Conservation (phyloP, 2,113 vertebrate genomes). For the Thamnophis sirtalis region DNA sequence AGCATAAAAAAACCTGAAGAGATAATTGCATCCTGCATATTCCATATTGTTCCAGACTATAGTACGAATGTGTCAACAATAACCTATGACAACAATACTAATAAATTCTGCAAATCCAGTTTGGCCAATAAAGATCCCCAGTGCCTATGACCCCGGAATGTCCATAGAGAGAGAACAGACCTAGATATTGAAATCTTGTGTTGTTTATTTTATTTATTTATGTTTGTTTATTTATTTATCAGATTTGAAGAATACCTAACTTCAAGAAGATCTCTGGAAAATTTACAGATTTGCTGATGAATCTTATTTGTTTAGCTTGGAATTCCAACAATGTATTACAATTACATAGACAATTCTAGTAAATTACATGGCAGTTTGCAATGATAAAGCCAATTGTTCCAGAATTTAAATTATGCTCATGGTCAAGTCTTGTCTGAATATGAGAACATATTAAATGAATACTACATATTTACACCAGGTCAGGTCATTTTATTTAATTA, state of each 20-base stretch:
- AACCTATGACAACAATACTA: neutral
- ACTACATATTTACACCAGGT: neutral
- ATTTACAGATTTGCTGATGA: neutral
- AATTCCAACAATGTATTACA: neutral
- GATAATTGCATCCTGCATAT: neutral
- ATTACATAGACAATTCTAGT: neutral
- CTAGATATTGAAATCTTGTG: neutral
- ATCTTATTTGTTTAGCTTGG: neutral
- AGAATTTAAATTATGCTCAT: neutral
- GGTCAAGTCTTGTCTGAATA: neutral
- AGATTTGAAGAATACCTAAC: neutral
- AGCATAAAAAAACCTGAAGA: neutral
- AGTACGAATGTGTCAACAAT: neutral
- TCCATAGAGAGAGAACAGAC: neutral
- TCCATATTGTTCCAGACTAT: neutral
- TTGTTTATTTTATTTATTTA: neutral
- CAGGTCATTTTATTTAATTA: neutral
- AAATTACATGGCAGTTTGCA: neutral
- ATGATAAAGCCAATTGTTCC: neutral
- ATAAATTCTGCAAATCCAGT: neutral
- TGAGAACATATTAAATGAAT: neutral
- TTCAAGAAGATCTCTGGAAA: neutral
- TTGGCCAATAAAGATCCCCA: neutral
- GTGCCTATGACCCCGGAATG: neutral
- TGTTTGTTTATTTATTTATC: neutral